Percentiles rank a stretch among this genome's conserved stretches.
phyloP scores from a whole-genome alignment of 2,888 invertebrate species.

The Rhorus exstirpatorius region DNA sequence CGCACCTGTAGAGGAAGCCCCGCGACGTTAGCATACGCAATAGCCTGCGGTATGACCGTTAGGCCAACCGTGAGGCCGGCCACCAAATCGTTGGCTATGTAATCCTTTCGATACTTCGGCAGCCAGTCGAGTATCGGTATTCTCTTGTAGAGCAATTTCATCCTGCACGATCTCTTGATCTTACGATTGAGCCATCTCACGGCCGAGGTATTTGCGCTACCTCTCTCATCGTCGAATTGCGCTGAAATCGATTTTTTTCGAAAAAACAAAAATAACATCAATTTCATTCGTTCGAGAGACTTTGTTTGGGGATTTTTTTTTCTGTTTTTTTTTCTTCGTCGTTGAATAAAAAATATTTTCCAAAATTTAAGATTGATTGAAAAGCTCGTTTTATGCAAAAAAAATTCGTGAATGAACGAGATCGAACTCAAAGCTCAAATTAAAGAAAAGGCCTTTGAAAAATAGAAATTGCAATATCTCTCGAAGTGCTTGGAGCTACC shows the following conservation, averaged over 20 bases:
- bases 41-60: slow-evolving; percentile 90
- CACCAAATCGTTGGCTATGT: slow-evolving; percentile 91
- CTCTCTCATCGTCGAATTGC: slow-evolving; percentile 72
- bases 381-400: too few relatives aligned
- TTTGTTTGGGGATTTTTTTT: background rate
- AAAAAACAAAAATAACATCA: background rate
- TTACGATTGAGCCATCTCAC: slow-evolving; percentile 85
- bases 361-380: too few relatives aligned
- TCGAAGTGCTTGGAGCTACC: too few relatives aligned
- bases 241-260: slow-evolving; percentile 50
- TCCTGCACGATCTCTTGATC: slow-evolving; percentile 88
- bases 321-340: too few relatives aligned
- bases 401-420: too few relatives aligned
- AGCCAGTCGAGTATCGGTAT: slow-evolving; percentile 91
- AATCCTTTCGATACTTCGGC: slow-evolving; percentile 89
- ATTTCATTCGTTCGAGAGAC: background rate
- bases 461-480: too few relatives aligned
- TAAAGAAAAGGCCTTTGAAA: too few relatives aligned
- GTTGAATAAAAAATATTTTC: too few relatives aligned
- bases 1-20: slow-evolving; percentile 87
- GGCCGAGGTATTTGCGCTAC: slow-evolving; percentile 72
- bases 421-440: too few relatives aligned
- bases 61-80: slow-evolving; percentile 92
- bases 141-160: slow-evolving; percentile 89
- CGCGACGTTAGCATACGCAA: slow-evolving; percentile 88